Evolutionary conservation across 2,113 vertebrate genomes (phyloP), one percentile per base, ranked within the genome.

Genomic region (Eulemur rufifrons): DNA sequence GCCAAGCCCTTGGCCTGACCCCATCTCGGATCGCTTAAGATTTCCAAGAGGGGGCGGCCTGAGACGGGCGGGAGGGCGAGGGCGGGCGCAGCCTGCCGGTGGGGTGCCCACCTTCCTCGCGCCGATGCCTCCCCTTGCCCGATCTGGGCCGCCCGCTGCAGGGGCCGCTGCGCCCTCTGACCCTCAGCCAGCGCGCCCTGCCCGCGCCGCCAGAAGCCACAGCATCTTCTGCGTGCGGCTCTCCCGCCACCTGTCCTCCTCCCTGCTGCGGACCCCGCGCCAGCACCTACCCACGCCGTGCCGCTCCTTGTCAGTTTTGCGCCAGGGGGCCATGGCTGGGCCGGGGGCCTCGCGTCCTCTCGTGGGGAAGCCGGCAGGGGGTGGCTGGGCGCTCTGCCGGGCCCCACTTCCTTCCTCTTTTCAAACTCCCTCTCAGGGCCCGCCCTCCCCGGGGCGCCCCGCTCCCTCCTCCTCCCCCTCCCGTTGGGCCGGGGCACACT

Each of bases 351-450:
- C 50, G 8, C 10, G 84, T 86, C 63, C 47, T 93, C 54, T 59
- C 27, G 71, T 76, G 89, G 92, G 84, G 97, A 97, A 94, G 94
- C 93, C 81, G 76, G 54, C 50, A 81, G 88, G 92, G 85, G 77
- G 95, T 87, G 89, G 97, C 95, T n/a, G 92, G 0, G 96, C 96
- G 66, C 97, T 98, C 93, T 69, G 97, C 96, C 25, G 89, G 95
- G 88, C 96, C 92, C 86, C 95, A 98, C 98, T 99, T 99, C 98
- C 99, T 99, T 99, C 99, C 99, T 99, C 98, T 99, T 99, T 98
- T 97, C 95, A 86, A 93, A 95, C 89, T 97, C 97, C 93, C 87
- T 95, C 94, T 89, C 86, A 20, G 95, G 92, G 50, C 95, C 98
- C 97, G 98, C 98, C 98, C 95, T 87, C 82, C 78, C 37, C 34